A percentile compares a stretch with the other conserved stretches of the same genome.
phyloP scores from a whole-genome alignment of 2,113 vertebrate species.

The Picathartes gymnocephalus region DNA sequence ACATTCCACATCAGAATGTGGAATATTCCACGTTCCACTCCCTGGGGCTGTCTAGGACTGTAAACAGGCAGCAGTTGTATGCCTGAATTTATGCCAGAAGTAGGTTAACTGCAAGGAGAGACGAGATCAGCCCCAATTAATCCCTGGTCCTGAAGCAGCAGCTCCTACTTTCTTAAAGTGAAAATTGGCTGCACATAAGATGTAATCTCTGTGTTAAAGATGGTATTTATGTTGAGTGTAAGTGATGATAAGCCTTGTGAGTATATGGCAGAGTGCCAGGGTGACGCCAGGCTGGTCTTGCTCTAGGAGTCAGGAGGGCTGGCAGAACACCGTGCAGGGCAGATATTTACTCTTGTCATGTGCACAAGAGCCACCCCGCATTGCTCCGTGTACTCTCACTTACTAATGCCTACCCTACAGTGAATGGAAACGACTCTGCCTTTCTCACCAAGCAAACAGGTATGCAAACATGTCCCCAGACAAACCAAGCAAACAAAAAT shows the following conservation, averaged over 20 bases:
- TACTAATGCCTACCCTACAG: not conserved
- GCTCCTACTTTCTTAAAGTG: not conserved
- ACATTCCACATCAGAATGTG: not conserved
- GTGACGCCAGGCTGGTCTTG: not conserved
- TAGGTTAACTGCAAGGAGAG: not conserved
- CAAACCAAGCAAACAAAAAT: not conserved
- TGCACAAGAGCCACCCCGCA: not conserved
- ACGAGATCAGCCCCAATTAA: not conserved
- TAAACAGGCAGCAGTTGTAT: not conserved
- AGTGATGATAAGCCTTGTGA: not conserved
- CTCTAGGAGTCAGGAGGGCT: not conserved
- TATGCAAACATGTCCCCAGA: not conserved
- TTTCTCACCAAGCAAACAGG: not conserved
- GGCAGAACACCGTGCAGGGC: not conserved
- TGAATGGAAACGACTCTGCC: not conserved
- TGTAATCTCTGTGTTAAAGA: not conserved
- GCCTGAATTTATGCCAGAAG: not conserved
- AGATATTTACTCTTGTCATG: not conserved
- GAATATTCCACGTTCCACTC: rapidly evolving
- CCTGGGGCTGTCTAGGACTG: not conserved
- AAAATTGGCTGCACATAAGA: not conserved
- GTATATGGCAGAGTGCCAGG: not conserved
- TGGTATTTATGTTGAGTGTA: not conserved
- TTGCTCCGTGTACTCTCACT: not conserved
- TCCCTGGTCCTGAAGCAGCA: not conserved